Evolutionary conservation across 2,113 vertebrate genomes (phyloP).

Genomic region (Isichthys henryi): DNA sequence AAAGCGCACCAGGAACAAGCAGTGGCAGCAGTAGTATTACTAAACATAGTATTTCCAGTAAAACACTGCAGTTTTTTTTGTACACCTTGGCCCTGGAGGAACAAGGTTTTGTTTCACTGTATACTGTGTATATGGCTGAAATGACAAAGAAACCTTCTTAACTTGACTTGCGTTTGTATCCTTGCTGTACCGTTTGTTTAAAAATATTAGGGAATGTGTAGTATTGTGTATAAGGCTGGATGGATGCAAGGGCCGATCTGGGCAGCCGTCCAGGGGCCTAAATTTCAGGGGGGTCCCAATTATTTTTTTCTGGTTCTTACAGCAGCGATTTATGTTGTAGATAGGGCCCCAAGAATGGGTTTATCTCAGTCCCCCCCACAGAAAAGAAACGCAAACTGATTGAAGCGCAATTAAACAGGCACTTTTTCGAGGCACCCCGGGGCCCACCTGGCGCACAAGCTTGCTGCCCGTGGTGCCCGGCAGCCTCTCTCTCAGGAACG

Average conservation of each 20-base stretch:
- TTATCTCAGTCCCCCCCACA: background rate
- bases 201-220: background rate
- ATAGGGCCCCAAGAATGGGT: background rate
- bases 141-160: no score
- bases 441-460: constrained; percentile 63
- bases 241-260: background rate
- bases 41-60: background rate
- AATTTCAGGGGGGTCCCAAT: background rate
- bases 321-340: background rate
- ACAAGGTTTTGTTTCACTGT: no score
- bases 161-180: background rate
- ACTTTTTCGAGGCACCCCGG: background rate
- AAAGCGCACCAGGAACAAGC: background rate
- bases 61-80: background rate
- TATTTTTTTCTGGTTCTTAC: background rate
- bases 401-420: background rate
- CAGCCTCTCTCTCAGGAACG: constrained; percentile 69
- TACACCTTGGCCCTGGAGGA: no score
- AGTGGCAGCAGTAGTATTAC: background rate
- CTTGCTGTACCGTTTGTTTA: background rate
- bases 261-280: background rate
- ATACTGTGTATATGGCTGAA: no score
- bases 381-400: background rate
- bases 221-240: background rate
- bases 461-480: constrained; percentile 68